These are phyloP conservation scores for Sylvietta virens DNA, from an alignment of 2,113 vertebrate species.

Conservation along the genomic window DNA sequence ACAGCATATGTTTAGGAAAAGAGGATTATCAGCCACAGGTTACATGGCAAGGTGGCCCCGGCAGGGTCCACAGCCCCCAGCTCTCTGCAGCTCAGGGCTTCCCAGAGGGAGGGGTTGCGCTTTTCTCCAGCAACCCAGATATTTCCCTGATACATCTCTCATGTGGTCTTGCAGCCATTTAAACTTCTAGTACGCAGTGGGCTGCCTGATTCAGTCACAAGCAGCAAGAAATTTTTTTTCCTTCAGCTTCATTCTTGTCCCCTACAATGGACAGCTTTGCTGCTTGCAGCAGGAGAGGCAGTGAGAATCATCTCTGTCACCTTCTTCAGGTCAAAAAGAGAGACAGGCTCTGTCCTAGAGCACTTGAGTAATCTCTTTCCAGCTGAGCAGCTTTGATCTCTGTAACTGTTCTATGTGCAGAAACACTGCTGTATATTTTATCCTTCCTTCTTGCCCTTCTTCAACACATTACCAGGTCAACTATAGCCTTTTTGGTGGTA, in stretches of 20 bases:
- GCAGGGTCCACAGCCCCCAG: background rate
- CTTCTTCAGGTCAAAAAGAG: background rate
- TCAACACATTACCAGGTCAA: background rate
- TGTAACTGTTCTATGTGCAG: background rate
- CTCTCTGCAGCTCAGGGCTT: background rate
- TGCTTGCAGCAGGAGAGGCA: background rate
- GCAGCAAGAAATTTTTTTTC: background rate
- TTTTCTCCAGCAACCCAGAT: background rate
- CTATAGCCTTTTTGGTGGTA: background rate
- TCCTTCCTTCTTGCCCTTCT: background rate
- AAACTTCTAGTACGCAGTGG: background rate
- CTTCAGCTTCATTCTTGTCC: background rate
- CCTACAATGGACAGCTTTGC: background rate
- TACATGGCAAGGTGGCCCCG: background rate
- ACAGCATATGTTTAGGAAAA: background rate
- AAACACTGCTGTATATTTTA: background rate
- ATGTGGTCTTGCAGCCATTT: background rate
- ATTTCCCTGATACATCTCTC: background rate
- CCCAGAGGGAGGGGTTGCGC: background rate
- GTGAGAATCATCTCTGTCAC: background rate
- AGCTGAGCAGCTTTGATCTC: background rate
- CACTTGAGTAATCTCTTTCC: background rate
- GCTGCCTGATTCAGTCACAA: background rate
- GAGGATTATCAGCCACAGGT: background rate
- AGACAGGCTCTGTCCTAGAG: background rate